These are phyloP conservation scores for Nesidiocoris tenuis DNA, from an alignment of 2,888 invertebrate genomes.

Conservation along the genomic window DNA sequence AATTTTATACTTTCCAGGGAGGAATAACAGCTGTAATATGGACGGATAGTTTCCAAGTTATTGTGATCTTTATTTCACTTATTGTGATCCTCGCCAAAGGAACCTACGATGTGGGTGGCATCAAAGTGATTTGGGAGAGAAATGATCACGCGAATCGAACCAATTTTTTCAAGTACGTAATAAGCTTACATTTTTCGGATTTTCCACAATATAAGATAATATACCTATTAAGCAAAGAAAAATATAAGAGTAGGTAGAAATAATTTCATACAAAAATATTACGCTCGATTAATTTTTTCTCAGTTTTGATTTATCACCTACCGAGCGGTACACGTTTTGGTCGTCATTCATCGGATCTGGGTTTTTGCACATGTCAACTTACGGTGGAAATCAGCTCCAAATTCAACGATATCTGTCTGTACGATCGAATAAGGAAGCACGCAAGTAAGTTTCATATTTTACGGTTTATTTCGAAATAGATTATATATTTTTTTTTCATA, in stretches of 20 bases:
- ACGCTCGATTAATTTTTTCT: conserved; percentile 24
- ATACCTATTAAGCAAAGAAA: no score
- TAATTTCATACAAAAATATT: no score
- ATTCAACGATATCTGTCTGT: conserved; percentile 58
- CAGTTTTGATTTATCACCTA: conserved; percentile 56
- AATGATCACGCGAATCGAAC: conserved; percentile 51
- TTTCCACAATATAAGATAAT: no score
- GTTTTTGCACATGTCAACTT: conserved; percentile 54
- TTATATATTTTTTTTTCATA: no score
- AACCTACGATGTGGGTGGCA: conserved; percentile 54
- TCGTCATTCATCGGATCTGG: conserved; percentile 55
- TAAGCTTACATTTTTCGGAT: not conserved
- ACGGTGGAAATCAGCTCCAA: conserved; percentile 58
- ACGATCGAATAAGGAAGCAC: conserved; percentile 55
- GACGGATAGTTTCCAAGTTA: conserved; percentile 56
- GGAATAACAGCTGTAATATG: conserved; percentile 56
- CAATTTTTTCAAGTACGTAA: conserved; percentile 51
- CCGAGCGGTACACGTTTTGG: conserved; percentile 57
- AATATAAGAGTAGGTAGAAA: no score
- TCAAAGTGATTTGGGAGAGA: conserved; percentile 53
- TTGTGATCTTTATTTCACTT: conserved; percentile 54
- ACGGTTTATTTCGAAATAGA: no score
- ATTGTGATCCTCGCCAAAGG: conserved; percentile 54
- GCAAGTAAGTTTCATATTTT: conserved; percentile 52
- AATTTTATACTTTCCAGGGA: conserved; percentile 53